Percentiles rank a stretch among this genome's conserved stretches.
Conservation (phyloP, 2,797 vertebrate species). For the Fringilla coelebs region DNA sequence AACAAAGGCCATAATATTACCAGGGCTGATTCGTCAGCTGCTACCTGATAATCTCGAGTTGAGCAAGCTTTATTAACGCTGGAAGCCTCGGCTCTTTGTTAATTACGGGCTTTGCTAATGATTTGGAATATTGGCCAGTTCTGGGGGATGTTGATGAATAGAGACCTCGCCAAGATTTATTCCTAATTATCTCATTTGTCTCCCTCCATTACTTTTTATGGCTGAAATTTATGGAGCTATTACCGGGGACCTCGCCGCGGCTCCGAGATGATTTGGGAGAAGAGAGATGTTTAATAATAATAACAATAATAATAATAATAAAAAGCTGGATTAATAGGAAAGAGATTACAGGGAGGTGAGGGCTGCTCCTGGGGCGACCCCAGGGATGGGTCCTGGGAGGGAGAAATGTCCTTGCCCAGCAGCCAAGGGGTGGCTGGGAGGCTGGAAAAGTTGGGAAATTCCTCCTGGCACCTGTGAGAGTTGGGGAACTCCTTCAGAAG, state of each 20-base stretch:
- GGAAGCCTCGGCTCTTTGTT: constrained; percentile 82
- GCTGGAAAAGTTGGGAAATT: constrained; percentile 23
- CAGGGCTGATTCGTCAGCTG: constrained; percentile 61
- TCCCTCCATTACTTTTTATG: constrained; percentile 99
- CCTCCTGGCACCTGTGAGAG: constrained; percentile 36
- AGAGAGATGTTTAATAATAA: constrained; percentile 75
- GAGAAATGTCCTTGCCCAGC: constrained; percentile 10
- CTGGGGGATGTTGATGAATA: constrained; percentile 96
- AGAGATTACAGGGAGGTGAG: background rate
- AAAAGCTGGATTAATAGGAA: constrained; percentile 57
- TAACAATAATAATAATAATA: constrained; percentile 73
- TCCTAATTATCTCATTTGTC: constrained; percentile 99
- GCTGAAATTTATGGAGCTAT: constrained; percentile 99
- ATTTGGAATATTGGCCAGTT: constrained; percentile 97
- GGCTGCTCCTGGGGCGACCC: background rate
- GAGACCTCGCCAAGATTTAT: constrained; percentile 97
- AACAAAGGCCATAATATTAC: constrained; percentile 68
- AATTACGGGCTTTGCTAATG: constrained; percentile 95
- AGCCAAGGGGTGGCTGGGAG: background rate
- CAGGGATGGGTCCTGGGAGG: background rate
- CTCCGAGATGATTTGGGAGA: constrained; percentile 61
- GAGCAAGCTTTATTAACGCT: constrained; percentile 69
- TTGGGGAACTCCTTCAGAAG: constrained; percentile 74
- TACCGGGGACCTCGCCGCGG: constrained; percentile 70
- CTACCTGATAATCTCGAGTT: constrained; percentile 68